Evolutionary conservation across 2,888 invertebrate species (phyloP).

Genomic region (Lepidocyrtoides sp.): DNA sequence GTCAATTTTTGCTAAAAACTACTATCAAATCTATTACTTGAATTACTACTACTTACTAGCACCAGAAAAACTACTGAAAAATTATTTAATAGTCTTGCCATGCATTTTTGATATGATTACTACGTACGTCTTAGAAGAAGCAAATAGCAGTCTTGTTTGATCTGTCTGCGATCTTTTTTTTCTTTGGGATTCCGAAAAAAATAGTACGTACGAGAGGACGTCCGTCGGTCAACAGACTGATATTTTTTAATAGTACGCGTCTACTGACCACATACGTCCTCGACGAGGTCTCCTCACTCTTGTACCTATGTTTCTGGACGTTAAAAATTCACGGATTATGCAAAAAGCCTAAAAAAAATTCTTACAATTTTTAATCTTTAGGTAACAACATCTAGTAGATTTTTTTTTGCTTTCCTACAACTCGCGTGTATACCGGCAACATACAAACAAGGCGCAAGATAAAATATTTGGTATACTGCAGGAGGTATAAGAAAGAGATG

Average conservation of each 20-base stretch:
- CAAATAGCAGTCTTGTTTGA: not conserved
- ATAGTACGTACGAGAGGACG: not conserved
- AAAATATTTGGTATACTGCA: not conserved
- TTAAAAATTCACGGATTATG: conserved; percentile 65
- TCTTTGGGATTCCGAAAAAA: not conserved
- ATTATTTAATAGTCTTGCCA: conserved; percentile 67
- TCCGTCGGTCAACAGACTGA: not conserved
- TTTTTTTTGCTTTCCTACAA: not conserved
- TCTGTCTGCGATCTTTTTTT: not conserved
- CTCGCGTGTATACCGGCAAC: not conserved
- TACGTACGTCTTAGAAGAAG: conserved; percentile 9
- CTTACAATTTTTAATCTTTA: not conserved
- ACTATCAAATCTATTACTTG: conserved; percentile 55
- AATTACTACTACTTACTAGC: conserved; percentile 17
- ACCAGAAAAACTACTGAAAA: conserved; percentile 48
- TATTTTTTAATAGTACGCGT: conserved; percentile 32
- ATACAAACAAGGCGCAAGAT: not conserved
- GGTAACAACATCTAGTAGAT: not conserved
- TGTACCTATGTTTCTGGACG: conserved; percentile 62
- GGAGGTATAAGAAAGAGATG: not conserved
- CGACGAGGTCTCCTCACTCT: not conserved
- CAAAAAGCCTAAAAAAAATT: conserved; percentile 10
- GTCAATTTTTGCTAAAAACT: conserved; percentile 76
- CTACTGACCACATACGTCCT: not conserved
- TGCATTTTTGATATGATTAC: conserved; percentile 50